Evolutionary conservation across 2,888 invertebrate genomes (phyloP).

Genomic region (Blastobasis adustella): DNA sequence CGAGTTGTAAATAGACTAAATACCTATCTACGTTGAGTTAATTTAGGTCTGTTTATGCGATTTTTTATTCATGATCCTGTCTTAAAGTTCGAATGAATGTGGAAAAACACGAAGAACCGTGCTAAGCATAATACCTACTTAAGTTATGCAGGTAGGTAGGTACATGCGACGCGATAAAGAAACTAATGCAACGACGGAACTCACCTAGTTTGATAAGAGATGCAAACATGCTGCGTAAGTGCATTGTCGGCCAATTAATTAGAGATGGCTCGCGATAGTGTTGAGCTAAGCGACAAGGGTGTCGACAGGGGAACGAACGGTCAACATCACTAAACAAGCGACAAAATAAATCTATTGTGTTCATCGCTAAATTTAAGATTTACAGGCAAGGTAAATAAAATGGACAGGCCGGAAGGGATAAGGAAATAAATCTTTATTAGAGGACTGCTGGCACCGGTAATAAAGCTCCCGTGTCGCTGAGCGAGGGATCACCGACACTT

Average conservation of each 20-base stretch:
- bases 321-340: too few relatives aligned
- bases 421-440: conserved; percentile 17
- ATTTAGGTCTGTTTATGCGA: too few relatives aligned
- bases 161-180: conserved; percentile 15
- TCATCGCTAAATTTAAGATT: too few relatives aligned
- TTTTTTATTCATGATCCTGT: too few relatives aligned
- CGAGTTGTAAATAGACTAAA: too few relatives aligned
- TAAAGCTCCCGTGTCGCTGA: conserved; percentile 4
- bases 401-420: neutral
- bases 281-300: too few relatives aligned
- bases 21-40: too few relatives aligned
- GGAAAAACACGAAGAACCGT: too few relatives aligned
- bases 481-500: conserved; percentile 1
- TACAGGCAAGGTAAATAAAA: too few relatives aligned
- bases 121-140: neutral
- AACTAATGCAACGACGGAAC: conserved; percentile 53
- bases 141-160: neutral
- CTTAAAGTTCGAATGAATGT: too few relatives aligned
- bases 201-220: conserved; percentile 62
- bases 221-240: conserved; percentile 32
- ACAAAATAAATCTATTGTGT: too few relatives aligned
- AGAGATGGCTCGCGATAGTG: neutral
- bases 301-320: too few relatives aligned
- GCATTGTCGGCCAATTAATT: conserved; percentile 28
- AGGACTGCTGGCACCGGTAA: conserved; percentile 7